Percentiles rank a stretch among this genome's conserved stretches.
phyloP scores from a whole-genome alignment of 92 coral and sea anemone genomes.

The Galaxea fascicularis region DNA sequence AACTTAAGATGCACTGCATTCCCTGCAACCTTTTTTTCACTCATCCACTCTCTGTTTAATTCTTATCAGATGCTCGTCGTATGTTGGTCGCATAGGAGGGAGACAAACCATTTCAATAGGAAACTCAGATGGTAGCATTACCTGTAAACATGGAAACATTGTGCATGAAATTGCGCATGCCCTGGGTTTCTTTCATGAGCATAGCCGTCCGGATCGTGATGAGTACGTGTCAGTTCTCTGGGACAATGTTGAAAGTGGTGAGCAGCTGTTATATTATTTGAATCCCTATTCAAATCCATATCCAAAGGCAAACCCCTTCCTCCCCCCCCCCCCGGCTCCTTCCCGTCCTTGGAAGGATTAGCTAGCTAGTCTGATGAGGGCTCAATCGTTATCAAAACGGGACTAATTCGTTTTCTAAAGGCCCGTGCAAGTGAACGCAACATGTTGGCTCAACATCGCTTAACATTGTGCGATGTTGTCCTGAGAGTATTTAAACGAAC shows the following conservation, averaged over 20 bases:
- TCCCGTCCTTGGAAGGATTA: no score
- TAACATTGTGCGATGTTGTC: no score
- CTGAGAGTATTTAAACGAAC: no score
- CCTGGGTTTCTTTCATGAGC: conserved; percentile 95
- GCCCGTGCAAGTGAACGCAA: no score
- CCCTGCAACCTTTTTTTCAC: no score
- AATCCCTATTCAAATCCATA: not conserved
- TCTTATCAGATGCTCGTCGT: conserved; percentile 86
- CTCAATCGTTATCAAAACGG: no score
- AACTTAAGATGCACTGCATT: no score
- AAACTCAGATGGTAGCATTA: conserved; percentile 45
- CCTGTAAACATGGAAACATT: conserved; percentile 93
- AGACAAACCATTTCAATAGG: conserved; percentile 90
- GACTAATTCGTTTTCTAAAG: no score
- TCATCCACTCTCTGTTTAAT: not conserved
- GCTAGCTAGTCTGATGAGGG: no score
- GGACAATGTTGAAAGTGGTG: conserved; percentile 78
- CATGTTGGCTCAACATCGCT: no score
- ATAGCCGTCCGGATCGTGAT: conserved; percentile 97
- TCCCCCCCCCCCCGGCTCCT: no score
- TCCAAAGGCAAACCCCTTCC: no score
- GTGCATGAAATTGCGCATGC: conserved; percentile 96
- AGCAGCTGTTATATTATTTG: not conserved
- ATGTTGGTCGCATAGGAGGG: conserved; percentile 91
- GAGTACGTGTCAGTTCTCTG: conserved; percentile 71